Base-by-base conservation (phyloP, 2,797 vertebrate genomes). In the Dermochelys coriacea region DNA sequence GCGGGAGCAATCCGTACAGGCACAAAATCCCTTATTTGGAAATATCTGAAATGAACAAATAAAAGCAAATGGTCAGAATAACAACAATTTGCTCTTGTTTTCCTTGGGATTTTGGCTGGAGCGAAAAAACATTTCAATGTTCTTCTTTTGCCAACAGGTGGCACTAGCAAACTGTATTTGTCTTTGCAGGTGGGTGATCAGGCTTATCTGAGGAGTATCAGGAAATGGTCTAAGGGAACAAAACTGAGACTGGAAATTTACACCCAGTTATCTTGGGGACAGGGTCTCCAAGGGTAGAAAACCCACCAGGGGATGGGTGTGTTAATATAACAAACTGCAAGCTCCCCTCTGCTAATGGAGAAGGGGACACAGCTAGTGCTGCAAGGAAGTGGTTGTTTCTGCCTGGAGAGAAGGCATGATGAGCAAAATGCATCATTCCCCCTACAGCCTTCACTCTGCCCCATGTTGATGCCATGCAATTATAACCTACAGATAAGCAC, bases 71-170 rank as follows among this genome's bases (percentile, higher is more conserved):
- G 29, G 29, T 59, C 57, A 59, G 57, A 59, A 31, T 1, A 80
- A 64, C 31, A 5, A 7, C 12, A 90, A 55, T 8, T 2, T 25
- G 25, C 34, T 7, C 12, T 1, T 71, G 1, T 37, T 11, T 82
- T 54, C 47, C 19, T 47, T 23, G 81, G 68, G 77, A 49, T 82
- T 64, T n/a, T 0, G 50, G 7, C 2, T 16, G 68, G 84, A 47
- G 64, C 1, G 5, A 19, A n/a, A 18, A 4, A 31, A 59, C 12
- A 29, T 77, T 92, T 92, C 94, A 79, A 61, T 61, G 95, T 95
- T 83, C 31, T 6, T 34, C 68, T 95, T 85, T 64, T 34, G 94
- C 82, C 94, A 11, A 91, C 55, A 95, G 96, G 92, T 97, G 97
- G 92, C 93, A 95, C 86, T 2, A 49, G 7, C 57, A 78, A 78